Evolutionary conservation across 2,888 invertebrate genomes (phyloP).

Genomic region (Spodoptera littoralis): DNA sequence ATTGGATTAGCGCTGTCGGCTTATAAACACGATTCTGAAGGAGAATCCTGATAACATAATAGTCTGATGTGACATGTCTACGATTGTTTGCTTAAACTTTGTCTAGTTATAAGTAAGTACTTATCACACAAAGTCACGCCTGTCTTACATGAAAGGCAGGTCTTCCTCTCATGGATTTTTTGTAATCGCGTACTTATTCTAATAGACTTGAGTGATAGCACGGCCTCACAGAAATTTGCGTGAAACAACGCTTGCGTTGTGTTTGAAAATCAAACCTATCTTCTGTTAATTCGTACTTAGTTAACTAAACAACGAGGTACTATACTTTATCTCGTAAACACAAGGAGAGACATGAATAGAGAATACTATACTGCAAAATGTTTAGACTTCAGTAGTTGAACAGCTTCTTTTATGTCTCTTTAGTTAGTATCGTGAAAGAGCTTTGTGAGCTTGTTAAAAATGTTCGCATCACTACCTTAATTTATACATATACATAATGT

Average conservation of each 20-base stretch:
- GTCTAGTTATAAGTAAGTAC: no score
- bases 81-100: conserved; percentile 8
- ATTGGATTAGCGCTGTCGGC: conserved; percentile 33
- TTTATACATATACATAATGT: conserved; percentile 1
- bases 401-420: neutral
- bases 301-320: no score
- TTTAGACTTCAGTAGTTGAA: neutral
- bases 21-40: conserved; percentile 12
- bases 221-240: no score
- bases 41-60: conserved; percentile 11
- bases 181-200: no score
- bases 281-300: no score
- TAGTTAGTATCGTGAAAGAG: neutral
- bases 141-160: no score
- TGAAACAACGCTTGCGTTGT: no score
- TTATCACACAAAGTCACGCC: no score
- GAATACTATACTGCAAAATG: conserved; percentile 1
- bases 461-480: conserved; percentile 6
- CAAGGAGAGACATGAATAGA: neutral
- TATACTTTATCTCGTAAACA: no score
- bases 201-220: no score
- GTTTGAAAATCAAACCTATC: no score
- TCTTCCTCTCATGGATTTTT: no score
- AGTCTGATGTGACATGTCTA: conserved; percentile 14
- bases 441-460: neutral